Conservation (phyloP, 2,888 invertebrate genomes). For the Beris chalybata region DNA sequence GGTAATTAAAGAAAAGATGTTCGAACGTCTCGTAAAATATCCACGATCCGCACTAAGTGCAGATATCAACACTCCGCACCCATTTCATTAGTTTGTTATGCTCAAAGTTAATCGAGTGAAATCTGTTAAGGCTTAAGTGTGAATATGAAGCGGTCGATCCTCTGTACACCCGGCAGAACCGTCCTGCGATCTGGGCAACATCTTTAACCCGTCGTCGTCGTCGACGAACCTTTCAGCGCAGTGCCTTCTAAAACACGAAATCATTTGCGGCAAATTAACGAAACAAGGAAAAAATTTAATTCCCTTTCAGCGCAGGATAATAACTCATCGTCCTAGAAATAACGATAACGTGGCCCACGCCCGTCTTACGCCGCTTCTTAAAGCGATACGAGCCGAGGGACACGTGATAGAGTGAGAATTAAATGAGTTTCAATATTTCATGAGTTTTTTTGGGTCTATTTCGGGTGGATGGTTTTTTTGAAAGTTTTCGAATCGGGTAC, state of each 20-base stretch:
- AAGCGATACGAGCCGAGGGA: not conserved
- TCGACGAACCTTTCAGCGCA: slow-evolving; percentile 23
- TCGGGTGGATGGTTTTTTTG: slow-evolving; percentile 4
- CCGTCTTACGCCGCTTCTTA: not conserved
- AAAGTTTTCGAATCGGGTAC: not conserved
- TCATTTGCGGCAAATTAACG: slow-evolving; percentile 32
- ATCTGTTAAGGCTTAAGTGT: not conserved
- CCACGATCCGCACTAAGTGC: slow-evolving; percentile 26
- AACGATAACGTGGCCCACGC: slow-evolving; percentile 3
- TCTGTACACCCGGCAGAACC: slow-evolving; percentile 15
- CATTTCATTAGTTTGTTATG: slow-evolving; percentile 21
- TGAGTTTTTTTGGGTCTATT: slow-evolving; percentile 19
- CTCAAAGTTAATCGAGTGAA: slow-evolving; percentile 11
- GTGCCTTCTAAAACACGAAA: slow-evolving; percentile 24
- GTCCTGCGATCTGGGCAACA: not conserved
- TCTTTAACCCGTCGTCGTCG: slow-evolving; percentile 10
- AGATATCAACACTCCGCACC: slow-evolving; percentile 31
- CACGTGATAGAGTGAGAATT: slow-evolving; percentile 20
- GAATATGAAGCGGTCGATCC: slow-evolving; percentile 13
- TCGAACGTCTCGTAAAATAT: slow-evolving; percentile 25
- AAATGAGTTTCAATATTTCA: slow-evolving; percentile 28
- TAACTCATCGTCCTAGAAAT: slow-evolving; percentile 21
- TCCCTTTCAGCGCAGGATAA: slow-evolving; percentile 28
- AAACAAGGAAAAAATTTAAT: slow-evolving; percentile 27
- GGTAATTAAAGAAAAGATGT: slow-evolving; percentile 26